Conservation (phyloP, 2,797 vertebrate species). For the Leptodactylus fallax region DNA sequence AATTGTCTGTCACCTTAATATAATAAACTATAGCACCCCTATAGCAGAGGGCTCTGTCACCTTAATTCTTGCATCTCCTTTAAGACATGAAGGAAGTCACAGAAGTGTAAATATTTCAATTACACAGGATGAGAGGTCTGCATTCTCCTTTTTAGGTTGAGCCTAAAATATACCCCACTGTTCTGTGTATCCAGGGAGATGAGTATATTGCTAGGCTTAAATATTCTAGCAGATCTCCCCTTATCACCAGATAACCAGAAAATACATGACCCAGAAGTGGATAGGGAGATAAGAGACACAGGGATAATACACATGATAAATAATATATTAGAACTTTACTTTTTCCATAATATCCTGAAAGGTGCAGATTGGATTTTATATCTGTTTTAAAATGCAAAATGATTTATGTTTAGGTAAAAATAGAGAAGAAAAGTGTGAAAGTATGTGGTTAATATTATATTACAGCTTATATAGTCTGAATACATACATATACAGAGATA, state of each 20-base stretch:
- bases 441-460: neutral
- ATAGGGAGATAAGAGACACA: constrained; percentile 38
- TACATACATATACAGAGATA: neutral
- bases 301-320: constrained; percentile 49
- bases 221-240: constrained; percentile 54
- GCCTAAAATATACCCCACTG: constrained; percentile 54
- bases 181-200: constrained; percentile 49
- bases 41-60: neutral
- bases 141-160: constrained; percentile 50
- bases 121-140: constrained; percentile 54
- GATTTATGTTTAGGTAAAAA: constrained; percentile 30
- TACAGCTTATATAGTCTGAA: neutral
- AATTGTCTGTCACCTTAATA: neutral
- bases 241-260: constrained; percentile 60
- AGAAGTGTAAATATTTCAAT: constrained; percentile 62
- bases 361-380: constrained; percentile 35
- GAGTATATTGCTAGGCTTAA: constrained; percentile 49
- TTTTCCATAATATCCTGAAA: constrained; percentile 15
- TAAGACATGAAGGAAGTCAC: constrained; percentile 34
- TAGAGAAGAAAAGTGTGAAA: constrained; percentile 11
- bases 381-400: constrained; percentile 35
- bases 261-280: constrained; percentile 56
- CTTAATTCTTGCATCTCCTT: constrained; percentile 12
- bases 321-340: constrained; percentile 65
- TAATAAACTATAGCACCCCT: neutral